A percentile compares a stretch with the other conserved stretches of the same genome.
phyloP scores from a whole-genome alignment of 2,888 invertebrate species.

The Dicycla oo region DNA sequence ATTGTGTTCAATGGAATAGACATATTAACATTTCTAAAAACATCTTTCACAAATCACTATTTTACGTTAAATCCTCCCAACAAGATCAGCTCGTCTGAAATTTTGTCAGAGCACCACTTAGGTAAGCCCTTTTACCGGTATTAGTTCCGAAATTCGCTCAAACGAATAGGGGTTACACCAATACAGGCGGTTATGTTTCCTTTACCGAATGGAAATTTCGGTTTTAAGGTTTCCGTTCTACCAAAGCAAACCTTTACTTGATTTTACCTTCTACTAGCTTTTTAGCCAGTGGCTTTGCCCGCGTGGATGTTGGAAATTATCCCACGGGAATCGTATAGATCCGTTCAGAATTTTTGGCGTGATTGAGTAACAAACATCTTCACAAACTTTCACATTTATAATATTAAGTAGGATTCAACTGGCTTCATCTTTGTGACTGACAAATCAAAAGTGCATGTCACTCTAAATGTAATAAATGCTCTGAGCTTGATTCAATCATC shows the following conservation, averaged over 20 bases:
- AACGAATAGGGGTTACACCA: conserved; percentile 10
- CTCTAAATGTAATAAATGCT: too few species aligned
- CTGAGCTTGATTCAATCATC: not conserved
- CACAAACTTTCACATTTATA: too few species aligned
- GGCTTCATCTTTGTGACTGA: too few species aligned
- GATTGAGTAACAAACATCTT: too few species aligned
- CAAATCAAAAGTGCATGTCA: too few species aligned
- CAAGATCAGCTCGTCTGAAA: not conserved
- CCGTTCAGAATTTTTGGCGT: too few species aligned
- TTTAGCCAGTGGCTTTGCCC: too few species aligned
- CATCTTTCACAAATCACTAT: too few species aligned
- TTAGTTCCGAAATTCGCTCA: conserved; percentile 1
- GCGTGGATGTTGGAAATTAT: too few species aligned
- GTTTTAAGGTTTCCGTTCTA: conserved; percentile 6
- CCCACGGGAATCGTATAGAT: too few species aligned
- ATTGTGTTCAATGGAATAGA: not conserved
- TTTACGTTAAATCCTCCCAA: not conserved
- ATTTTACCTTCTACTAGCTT: not conserved
- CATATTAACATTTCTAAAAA: too few species aligned
- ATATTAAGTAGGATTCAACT: too few species aligned
- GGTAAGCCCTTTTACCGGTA: conserved; percentile 23
- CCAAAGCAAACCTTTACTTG: not conserved
- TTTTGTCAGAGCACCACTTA: not conserved
- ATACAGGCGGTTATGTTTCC: conserved; percentile 10
- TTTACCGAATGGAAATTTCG: not conserved